phyloP scores from a whole-genome alignment of 2,113 vertebrate species.

The Hypocryptadius cinnamomeus region DNA sequence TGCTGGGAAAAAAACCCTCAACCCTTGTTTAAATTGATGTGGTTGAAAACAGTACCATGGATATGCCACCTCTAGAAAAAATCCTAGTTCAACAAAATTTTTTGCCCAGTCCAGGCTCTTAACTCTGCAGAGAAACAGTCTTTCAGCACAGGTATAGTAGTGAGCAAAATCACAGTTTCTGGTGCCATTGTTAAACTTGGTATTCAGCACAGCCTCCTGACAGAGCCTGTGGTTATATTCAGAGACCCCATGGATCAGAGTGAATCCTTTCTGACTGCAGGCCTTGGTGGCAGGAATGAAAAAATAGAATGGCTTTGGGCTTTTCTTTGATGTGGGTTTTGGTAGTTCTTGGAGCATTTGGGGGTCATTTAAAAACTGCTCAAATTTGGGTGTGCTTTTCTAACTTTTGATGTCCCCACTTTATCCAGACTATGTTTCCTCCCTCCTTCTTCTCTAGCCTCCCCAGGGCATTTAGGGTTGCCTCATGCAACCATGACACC shows the following conservation, averaged over 20 bases:
- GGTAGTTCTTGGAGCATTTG: neutral
- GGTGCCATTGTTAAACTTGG: neutral
- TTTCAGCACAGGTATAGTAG: neutral
- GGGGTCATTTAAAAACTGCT: neutral
- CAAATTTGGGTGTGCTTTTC: neutral
- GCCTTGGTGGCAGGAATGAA: neutral
- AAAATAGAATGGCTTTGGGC: neutral
- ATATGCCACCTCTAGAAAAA: neutral
- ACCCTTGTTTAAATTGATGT: neutral
- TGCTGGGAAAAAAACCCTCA: accelerated
- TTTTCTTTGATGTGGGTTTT: neutral
- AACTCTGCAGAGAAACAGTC: neutral
- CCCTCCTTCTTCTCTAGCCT: neutral
- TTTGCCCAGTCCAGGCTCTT: neutral
- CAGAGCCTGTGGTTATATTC: accelerated
- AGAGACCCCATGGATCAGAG: accelerated
- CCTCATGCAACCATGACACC: neutral
- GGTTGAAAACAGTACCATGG: neutral
- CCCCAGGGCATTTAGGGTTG: neutral
- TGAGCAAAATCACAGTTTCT: neutral
- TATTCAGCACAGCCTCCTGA: neutral
- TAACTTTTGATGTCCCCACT: neutral
- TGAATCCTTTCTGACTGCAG: neutral
- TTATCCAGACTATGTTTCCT: neutral
- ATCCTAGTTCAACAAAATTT: neutral